Base-by-base conservation (phyloP, 2,888 invertebrate genomes). In the Xanthia togata region DNA sequence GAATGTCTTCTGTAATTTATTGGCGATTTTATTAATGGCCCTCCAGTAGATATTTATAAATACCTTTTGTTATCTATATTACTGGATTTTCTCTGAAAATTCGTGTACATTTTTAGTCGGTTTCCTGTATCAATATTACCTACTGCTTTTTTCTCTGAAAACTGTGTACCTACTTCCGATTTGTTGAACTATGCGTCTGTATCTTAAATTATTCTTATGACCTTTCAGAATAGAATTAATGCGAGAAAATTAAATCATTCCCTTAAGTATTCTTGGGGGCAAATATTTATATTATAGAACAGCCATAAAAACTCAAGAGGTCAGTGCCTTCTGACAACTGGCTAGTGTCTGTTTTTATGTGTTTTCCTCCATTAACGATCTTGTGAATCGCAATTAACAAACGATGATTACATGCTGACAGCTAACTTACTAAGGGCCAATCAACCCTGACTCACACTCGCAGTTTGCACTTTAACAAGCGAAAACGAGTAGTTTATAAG, bases 1-100 rank as follows among this genome's bases (percentile, higher is more conserved):
- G 71, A 60, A 78, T 78, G 77, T 77, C 44, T 79, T n/a, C 50
- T 11, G 68, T 81, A 76, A 87, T 87, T 79, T 87, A 83, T 73
- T 67, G 70, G 59, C 55, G 65, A 78, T 79, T 77, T 79, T 81
- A 85, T 87, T 77, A 85, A 83, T 79, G 76, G 78, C 6, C 44
- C 35, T 68, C n/a, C 38, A 73, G 50, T 38, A 31, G 31, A 2
- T 31, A 57, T 82, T 76, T 72, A 81, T 50, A 64, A 69, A 64
- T 82, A 63, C 50, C 50, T 50, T 75, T 79, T 57, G 55, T 82
- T 63, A 41, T 75, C 60, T 55, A 26, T 44, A 41, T 76, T 50
- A 63, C 60, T 60, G 47, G 23, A 62, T 50, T 47, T 55, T 26
- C 20, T 38, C 3, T 14, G 38, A 53, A 70, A n/a, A n/a, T 73